These are phyloP conservation scores for Dicyrtoma fusca DNA, from an alignment of 2,888 invertebrate genomes.

Conservation along the genomic window DNA sequence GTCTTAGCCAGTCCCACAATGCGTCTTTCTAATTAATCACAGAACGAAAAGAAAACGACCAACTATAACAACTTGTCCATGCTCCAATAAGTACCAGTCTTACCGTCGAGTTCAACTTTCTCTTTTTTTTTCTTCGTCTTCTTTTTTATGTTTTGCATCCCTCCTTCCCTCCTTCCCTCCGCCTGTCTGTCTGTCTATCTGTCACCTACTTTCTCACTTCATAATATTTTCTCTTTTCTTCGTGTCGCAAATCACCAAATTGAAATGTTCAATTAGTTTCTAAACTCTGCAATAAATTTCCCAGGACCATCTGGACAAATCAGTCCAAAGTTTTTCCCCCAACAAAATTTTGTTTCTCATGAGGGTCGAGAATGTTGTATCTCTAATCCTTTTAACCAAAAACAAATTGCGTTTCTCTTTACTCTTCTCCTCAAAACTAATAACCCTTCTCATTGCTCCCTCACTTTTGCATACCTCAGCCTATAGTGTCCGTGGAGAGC, in stretches of 20 bases:
- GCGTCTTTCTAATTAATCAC: conserved; percentile 11
- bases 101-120: background rate
- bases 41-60: background rate
- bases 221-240: background rate
- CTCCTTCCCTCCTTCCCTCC: background rate
- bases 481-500: too few species aligned
- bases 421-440: background rate
- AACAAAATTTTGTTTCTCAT: background rate
- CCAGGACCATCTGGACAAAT: too few species aligned
- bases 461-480: too few species aligned
- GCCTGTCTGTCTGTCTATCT: background rate
- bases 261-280: conserved; percentile 33
- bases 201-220: conserved; percentile 1
- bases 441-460: background rate
- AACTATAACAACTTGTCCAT: conserved; percentile 13
- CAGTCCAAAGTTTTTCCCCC: background rate
- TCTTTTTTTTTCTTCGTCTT: background rate
- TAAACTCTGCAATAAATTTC: conserved; percentile 29
- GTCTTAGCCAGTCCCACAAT: background rate
- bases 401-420: background rate
- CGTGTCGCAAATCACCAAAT: background rate
- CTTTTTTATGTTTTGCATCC: too few species aligned
- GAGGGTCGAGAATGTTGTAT: background rate
- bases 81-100: background rate
- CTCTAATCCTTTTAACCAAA: background rate